These are phyloP conservation scores for Hanleya hanleyi DNA, from an alignment of 2,888 invertebrate genomes.

Conservation along the genomic window DNA sequence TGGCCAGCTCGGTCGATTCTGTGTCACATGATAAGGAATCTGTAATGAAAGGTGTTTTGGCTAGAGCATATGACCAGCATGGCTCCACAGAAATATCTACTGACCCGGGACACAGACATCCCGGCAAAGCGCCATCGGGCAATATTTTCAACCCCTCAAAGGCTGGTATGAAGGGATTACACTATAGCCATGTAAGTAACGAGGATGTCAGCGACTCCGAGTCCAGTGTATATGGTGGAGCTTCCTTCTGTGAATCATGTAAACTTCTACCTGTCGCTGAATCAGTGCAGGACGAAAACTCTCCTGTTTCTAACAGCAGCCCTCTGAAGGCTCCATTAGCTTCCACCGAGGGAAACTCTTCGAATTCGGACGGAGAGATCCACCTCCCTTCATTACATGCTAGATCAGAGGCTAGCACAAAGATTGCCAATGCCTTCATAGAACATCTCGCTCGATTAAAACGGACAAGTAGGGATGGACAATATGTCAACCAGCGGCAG, in stretches of 20 bases:
- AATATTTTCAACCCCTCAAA: not conserved
- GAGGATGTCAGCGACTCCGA: not conserved
- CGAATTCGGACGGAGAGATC: not conserved
- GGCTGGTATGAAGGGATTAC: not conserved
- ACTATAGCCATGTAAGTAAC: not conserved
- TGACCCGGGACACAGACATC: not conserved
- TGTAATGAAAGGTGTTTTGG: not conserved
- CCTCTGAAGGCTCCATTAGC: not conserved
- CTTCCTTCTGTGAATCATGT: not conserved
- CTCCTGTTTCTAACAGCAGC: not conserved
- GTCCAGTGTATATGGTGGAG: not conserved
- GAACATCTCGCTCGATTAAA: not conserved
- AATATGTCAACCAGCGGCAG: too few relatives aligned
- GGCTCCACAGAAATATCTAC: not conserved
- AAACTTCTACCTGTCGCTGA: not conserved
- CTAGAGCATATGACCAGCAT: not conserved
- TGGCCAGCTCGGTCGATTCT: not conserved
- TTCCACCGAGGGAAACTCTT: not conserved
- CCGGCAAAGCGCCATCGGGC: too few relatives aligned
- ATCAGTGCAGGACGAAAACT: not conserved
- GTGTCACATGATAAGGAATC: not conserved
- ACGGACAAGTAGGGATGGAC: not conserved
- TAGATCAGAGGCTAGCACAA: not conserved
- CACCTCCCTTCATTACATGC: not conserved
- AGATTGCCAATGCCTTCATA: not conserved